These are phyloP conservation scores for Anthophora plumipes DNA, from an alignment of 2,888 invertebrate genomes.

Conservation along the genomic window DNA sequence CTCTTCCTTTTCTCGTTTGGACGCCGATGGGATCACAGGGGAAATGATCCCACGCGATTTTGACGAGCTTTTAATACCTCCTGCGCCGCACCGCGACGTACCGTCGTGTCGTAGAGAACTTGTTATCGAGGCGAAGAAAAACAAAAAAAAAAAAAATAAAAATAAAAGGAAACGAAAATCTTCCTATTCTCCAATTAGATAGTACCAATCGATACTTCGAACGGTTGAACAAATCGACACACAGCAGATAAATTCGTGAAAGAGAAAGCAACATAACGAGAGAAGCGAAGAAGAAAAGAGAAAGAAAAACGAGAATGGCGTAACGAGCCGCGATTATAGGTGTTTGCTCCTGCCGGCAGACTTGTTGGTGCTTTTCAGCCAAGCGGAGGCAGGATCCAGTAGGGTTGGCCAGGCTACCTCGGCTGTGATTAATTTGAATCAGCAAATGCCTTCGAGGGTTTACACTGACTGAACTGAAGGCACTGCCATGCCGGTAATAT, in stretches of 20 bases:
- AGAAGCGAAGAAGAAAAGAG: not conserved
- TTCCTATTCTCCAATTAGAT: too few relatives aligned
- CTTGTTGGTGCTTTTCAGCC: slow-evolving; percentile 54
- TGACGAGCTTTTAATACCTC: slow-evolving; percentile 55
- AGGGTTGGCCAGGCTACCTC: slow-evolving; percentile 68
- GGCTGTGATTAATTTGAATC: slow-evolving; percentile 85
- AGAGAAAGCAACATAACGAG: not conserved
- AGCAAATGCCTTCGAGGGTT: slow-evolving; percentile 83
- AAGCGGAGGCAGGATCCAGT: slow-evolving; percentile 23
- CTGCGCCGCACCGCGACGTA: not conserved
- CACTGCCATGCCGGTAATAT: slow-evolving; percentile 76
- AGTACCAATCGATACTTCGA: not conserved
- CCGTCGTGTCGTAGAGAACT: too few relatives aligned
- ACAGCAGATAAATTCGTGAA: not conserved
- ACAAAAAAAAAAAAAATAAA: too few relatives aligned
- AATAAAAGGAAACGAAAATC: too few relatives aligned
- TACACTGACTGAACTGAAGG: slow-evolving; percentile 78
- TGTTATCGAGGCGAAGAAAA: slow-evolving; percentile 11
- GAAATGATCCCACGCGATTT: slow-evolving; percentile 53
- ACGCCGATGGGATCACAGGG: slow-evolving; percentile 25
- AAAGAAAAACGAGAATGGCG: not conserved
- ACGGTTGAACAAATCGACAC: not conserved
- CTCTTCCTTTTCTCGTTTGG: slow-evolving; percentile 27
- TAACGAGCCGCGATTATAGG: slow-evolving; percentile 56
- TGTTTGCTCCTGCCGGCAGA: slow-evolving; percentile 48